A percentile compares a stretch with the other conserved stretches of the same genome.
These are phyloP conservation scores for Zele albiditarsus DNA, from an alignment of 2,888 invertebrate species.

Conservation along the genomic window DNA sequence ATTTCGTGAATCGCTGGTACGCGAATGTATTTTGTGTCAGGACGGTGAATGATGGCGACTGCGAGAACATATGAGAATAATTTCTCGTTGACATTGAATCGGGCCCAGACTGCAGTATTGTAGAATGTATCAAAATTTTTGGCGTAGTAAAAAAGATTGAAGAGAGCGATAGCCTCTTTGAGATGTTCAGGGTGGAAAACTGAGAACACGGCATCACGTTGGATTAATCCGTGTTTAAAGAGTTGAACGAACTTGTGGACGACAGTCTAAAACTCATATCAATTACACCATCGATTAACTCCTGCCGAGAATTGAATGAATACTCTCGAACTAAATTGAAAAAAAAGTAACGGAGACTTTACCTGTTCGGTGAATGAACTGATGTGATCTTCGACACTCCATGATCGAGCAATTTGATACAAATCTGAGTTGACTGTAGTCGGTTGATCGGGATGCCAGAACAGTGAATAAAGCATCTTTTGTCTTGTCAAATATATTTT, in stretches of 20 bases:
- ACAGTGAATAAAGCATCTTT: constrained; percentile 73
- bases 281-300: constrained; percentile 57
- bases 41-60: constrained; percentile 77
- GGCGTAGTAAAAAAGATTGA: constrained; percentile 77
- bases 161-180: constrained; percentile 75
- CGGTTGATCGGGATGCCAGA: constrained; percentile 72
- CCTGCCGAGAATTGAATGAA: too few species aligned
- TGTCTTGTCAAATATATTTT: constrained; percentile 72
- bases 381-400: constrained; percentile 56
- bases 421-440: constrained; percentile 59
- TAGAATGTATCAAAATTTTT: constrained; percentile 78
- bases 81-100: constrained; percentile 77
- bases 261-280: constrained; percentile 70
- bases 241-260: constrained; percentile 73
- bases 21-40: constrained; percentile 76
- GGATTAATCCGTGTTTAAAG: constrained; percentile 67
- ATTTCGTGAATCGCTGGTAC: constrained; percentile 82
- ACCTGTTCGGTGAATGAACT: constrained; percentile 59
- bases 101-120: constrained; percentile 76
- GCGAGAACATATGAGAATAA: constrained; percentile 79
- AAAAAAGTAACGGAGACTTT: constrained; percentile 20
- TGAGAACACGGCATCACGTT: constrained; percentile 66
- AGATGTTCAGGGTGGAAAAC: constrained; percentile 66
- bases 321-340: too few species aligned
- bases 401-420: constrained; percentile 58